These are phyloP conservation scores for Puffinus mauretanicus DNA, from an alignment of 2,113 vertebrate genomes.

Conservation along the genomic window DNA sequence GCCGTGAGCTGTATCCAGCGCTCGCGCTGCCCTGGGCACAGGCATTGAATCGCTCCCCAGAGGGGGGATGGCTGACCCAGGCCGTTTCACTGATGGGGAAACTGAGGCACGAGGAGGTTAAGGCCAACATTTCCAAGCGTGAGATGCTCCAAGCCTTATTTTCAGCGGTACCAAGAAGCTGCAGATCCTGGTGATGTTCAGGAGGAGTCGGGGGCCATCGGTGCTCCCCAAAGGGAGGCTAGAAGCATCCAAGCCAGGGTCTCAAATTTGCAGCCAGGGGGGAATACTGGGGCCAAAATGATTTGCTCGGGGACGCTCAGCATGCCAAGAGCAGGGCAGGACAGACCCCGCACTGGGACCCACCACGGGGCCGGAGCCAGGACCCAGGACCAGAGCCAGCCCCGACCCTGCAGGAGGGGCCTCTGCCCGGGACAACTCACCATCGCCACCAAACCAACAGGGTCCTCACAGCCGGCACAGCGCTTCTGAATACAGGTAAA, in stretches of 20 bases:
- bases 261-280: neutral
- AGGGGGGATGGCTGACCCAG: neutral
- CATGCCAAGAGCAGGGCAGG: neutral
- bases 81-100: neutral
- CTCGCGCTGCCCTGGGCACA: neutral
- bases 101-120: slow-evolving; percentile 53
- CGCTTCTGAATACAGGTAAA: slow-evolving; percentile 41
- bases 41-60: neutral
- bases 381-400: neutral
- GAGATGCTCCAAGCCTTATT: neutral
- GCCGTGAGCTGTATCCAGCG: fast-evolving
- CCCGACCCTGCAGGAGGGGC: neutral
- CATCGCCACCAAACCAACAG: neutral
- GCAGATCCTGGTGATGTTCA: neutral
- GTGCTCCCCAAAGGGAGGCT: neutral
- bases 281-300: neutral
- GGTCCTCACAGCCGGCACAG: slow-evolving; percentile 33
- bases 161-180: neutral
- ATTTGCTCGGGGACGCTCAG: neutral
- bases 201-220: neutral
- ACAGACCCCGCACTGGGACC: neutral
- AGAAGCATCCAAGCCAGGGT: neutral
- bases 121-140: neutral
- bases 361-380: no score
- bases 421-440: neutral